Percentiles rank a stretch among this genome's conserved stretches.
Evolutionary conservation across 1,140 invertebrate species (phyloP).

Genomic region (Parapsyche elsis): DNA sequence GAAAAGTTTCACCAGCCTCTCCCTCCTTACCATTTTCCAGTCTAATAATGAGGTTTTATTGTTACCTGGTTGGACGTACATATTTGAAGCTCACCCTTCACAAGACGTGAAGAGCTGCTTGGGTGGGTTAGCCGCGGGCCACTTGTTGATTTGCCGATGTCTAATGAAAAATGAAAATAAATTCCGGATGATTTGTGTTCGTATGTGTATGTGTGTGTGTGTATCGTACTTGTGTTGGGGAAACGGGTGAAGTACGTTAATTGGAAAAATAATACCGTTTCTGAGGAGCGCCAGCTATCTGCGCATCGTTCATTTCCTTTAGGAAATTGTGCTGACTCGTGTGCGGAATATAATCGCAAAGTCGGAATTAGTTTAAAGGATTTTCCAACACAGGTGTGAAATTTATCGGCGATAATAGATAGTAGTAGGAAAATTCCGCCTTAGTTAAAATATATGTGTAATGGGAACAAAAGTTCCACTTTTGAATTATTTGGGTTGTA

Average conservation of each 20-base stretch:
- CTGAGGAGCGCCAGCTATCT: conserved; percentile 17
- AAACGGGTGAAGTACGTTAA: conserved; percentile 18
- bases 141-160: no score
- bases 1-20: neutral
- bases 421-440: neutral
- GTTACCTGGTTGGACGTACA: no score
- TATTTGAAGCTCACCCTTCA: no score
- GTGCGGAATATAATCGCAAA: conserved; percentile 18
- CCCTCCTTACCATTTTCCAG: neutral
- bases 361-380: conserved; percentile 33
- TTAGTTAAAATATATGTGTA: no score
- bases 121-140: no score
- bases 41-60: neutral
- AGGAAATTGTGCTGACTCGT: conserved; percentile 23
- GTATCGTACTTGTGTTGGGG: neutral
- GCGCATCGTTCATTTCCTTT: conserved; percentile 31
- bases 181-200: neutral
- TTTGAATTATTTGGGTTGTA: no score
- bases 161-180: neutral
- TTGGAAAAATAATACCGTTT: conserved; percentile 31
- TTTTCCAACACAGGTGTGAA: conserved; percentile 18
- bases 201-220: neutral
- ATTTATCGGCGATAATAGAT: conserved; percentile 1
- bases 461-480: no score
- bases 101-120: no score